These are phyloP conservation scores for Polyommatus iphigenia DNA, from an alignment of 2,888 invertebrate species.

Conservation along the genomic window DNA sequence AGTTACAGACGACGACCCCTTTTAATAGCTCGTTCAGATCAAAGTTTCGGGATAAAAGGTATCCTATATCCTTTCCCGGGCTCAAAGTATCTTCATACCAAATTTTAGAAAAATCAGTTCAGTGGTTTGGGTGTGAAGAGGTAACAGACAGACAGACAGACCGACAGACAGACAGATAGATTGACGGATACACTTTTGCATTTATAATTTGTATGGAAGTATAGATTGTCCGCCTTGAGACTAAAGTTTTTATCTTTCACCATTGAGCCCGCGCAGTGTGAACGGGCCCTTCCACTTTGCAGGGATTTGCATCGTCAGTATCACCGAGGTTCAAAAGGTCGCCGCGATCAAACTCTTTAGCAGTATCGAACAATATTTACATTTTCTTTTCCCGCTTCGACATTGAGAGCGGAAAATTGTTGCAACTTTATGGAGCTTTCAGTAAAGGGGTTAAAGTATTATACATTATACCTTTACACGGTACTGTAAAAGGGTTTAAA, in stretches of 20 bases:
- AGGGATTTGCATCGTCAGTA: constrained; percentile 20
- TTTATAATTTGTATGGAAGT: too few species aligned
- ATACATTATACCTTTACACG: neutral
- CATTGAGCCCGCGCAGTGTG: neutral
- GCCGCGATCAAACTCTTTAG: constrained; percentile 22
- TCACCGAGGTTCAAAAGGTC: constrained; percentile 20
- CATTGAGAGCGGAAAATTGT: neutral
- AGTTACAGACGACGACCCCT: too few species aligned
- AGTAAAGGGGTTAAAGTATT: neutral
- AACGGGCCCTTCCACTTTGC: neutral
- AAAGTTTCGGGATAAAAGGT: too few species aligned
- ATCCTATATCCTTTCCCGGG: too few species aligned
- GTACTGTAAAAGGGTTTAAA: neutral
- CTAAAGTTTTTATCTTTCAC: neutral
- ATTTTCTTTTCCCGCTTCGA: constrained; percentile 21
- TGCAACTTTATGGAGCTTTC: neutral
- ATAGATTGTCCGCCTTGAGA: too few species aligned
- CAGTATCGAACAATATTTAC: constrained; percentile 7
- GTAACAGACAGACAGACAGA: too few species aligned
- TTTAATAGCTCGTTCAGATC: too few species aligned
- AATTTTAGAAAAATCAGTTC: too few species aligned
- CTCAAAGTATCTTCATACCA: too few species aligned
- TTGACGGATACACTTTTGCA: too few species aligned
- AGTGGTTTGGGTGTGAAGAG: too few species aligned
- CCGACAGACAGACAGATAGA: too few species aligned